These are phyloP conservation scores for Anhinga rufa DNA, from an alignment of 2,113 vertebrate species.

Conservation along the genomic window DNA sequence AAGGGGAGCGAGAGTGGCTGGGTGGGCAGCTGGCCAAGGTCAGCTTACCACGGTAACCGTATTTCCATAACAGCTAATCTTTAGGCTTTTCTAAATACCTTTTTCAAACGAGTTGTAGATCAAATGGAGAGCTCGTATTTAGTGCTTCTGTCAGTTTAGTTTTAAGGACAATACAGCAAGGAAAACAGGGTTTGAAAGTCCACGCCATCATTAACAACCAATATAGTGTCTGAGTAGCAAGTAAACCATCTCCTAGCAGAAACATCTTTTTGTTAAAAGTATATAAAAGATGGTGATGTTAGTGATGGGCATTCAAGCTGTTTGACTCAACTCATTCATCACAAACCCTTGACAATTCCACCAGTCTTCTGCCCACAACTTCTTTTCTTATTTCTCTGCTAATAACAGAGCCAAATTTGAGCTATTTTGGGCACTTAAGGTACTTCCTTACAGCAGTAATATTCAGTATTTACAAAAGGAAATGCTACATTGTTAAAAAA, in stretches of 20 bases:
- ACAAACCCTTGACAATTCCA: not conserved
- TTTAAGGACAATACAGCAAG: not conserved
- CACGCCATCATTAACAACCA: not conserved
- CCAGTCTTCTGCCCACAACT: not conserved
- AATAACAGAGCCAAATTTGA: not conserved
- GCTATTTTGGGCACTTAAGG: not conserved
- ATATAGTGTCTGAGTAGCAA: not conserved
- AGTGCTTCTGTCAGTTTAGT: not conserved
- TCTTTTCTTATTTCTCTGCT: not conserved
- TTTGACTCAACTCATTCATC: not conserved
- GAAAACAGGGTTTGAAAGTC: not conserved
- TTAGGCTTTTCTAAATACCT: not conserved
- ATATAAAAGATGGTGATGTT: not conserved
- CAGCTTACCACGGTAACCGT: not conserved
- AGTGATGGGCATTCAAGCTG: not conserved
- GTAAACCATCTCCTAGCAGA: not conserved
- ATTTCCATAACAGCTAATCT: not conserved
- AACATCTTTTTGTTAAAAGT: not conserved
- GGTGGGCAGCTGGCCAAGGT: not conserved
- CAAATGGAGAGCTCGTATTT: fast-evolving
- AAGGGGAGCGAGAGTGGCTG: not conserved
- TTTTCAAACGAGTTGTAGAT: not conserved
- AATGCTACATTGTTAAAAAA: not conserved
- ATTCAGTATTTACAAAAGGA: not conserved
- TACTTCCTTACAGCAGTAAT: not conserved